Evolutionary conservation across 2,797 vertebrate species (phyloP), one percentile per base, ranked within the genome.

Genomic region (Microchirus variegatus): DNA sequence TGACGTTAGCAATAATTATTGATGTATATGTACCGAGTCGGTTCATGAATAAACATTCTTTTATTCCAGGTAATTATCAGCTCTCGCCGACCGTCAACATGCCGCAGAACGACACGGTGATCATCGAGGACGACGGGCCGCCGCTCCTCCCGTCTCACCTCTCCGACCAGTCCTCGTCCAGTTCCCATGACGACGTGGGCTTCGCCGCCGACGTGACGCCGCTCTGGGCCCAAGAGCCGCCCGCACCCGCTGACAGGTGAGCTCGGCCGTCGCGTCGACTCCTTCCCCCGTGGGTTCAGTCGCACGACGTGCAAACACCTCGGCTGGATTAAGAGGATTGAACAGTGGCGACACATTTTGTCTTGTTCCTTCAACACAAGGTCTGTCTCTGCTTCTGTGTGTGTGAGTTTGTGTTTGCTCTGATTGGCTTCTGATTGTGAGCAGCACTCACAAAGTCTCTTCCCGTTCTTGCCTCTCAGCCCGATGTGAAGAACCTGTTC

Each of bases 51-150:
- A 11, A 59, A 22, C 45, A 31, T 19, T 9, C 43, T 16, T 3
- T 11, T 13, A 2, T 41, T 41, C 35, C 92, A 99, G 97, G 95
- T 88, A 95, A 96, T 94, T 97, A 95, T 62, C 96, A 97, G 84
- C 94, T 99, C 50, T 99, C 97, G 13, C 97, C 96, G 14, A 99
- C 97, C 0, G 96, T 99, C 88, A 98, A 99, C 89, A 98, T 99
- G 97, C 96, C 97, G 14, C 96, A 97, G 43, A 96, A 97, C 73
- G 97, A 99, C 86, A 96, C 94, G 0, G 94, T 99, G 78, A 98
- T 99, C 65, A 99, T 98, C 47, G 97, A 98, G 84, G 97, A 98
- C 59, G 97, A 98, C 85, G 88, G 95, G 67, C 87, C 96, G 36
- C 94, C 94, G 0, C 90, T 95, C 19, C 93, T 96, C 59, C 95